Conservation (phyloP, 2,888 invertebrate species). For the Pollenia amentaria region DNA sequence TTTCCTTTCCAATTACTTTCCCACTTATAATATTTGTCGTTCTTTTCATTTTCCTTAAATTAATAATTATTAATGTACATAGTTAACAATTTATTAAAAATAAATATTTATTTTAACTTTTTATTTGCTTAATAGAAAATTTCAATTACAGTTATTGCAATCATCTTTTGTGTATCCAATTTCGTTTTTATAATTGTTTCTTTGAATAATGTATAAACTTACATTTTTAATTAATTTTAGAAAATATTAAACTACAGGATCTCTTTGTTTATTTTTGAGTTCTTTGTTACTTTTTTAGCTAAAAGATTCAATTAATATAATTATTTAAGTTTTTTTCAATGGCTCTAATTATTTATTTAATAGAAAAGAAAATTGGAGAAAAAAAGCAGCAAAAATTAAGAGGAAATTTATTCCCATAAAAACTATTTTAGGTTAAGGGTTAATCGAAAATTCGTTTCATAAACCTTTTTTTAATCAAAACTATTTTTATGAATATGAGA, state of each 20-base stretch:
- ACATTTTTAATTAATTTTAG: conserved; percentile 49
- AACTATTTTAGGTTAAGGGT: too few relatives aligned
- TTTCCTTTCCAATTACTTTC: not conserved
- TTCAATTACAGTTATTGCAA: not conserved
- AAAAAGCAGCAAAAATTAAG: not conserved
- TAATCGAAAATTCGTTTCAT: too few relatives aligned
- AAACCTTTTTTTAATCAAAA: too few relatives aligned
- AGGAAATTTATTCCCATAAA: not conserved
- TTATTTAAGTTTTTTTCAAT: conserved; percentile 25
- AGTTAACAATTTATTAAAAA: conserved; percentile 12
- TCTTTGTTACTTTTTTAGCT: not conserved
- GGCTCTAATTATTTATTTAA: not conserved
- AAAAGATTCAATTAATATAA: conserved; percentile 41
- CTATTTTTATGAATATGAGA: too few relatives aligned
- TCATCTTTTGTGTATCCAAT: not conserved
- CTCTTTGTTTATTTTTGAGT: not conserved
- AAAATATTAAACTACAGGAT: conserved; percentile 48
- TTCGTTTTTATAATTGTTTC: conserved; percentile 17
- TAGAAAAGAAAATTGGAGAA: not conserved
- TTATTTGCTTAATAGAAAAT: not conserved
- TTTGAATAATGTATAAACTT: not conserved
- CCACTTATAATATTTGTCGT: not conserved
- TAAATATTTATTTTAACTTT: conserved; percentile 39
- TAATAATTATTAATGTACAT: not conserved
- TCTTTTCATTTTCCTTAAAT: not conserved